A percentile compares a stretch with the other conserved stretches of the same genome.
These are phyloP conservation scores for Lepidocyrtoides sp. DNA, from an alignment of 2,888 invertebrate genomes.

Conservation along the genomic window DNA sequence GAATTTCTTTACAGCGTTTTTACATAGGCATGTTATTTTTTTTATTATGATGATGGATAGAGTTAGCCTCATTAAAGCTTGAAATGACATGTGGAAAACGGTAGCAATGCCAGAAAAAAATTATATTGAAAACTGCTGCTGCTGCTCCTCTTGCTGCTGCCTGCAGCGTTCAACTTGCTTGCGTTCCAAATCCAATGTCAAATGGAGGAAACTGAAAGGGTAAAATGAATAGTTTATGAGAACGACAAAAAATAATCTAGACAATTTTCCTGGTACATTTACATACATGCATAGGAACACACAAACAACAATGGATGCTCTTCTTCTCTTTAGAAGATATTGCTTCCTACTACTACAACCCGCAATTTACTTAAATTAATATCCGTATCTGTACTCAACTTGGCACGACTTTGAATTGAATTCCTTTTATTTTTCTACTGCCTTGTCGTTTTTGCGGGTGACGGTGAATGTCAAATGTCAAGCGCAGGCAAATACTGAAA, in stretches of 20 bases:
- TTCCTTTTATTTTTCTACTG: neutral
- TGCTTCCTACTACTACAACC: too few relatives aligned
- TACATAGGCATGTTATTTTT: too few relatives aligned
- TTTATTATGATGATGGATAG: too few relatives aligned
- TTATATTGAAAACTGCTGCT: neutral
- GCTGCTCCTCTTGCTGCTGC: too few relatives aligned
- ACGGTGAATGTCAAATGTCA: constrained; percentile 30
- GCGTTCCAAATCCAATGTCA: neutral
- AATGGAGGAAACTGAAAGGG: neutral
- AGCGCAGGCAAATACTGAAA: constrained; percentile 4
- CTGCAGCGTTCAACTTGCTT: neutral
- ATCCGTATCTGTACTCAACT: neutral
- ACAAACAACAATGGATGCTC: neutral
- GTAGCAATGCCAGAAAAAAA: constrained; percentile 15
- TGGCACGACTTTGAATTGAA: neutral
- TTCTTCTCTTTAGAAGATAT: too few relatives aligned
- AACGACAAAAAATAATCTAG: neutral
- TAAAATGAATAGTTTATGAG: neutral
- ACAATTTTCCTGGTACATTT: neutral
- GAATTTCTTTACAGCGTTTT: too few relatives aligned
- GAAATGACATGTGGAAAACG: neutral
- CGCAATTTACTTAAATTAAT: neutral
- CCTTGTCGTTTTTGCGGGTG: neutral
- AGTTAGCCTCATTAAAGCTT: neutral
- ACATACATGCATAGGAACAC: neutral